phyloP scores from a whole-genome alignment of 2,888 invertebrate species.

The Metopia argyrocephala region DNA sequence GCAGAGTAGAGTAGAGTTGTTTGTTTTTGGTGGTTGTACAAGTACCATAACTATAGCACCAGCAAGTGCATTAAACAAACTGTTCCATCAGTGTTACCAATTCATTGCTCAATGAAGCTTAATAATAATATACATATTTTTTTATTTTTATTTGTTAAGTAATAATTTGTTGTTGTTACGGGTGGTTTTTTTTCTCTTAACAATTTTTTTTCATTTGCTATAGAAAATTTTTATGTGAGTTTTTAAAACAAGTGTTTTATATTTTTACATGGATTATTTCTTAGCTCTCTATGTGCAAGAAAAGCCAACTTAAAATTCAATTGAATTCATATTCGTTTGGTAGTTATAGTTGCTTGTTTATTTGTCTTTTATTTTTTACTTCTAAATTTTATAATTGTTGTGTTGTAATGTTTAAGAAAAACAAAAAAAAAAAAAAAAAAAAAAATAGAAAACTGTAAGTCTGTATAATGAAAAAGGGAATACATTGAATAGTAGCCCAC shows the following conservation, averaged over 20 bases:
- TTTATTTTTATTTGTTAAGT: neutral
- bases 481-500: too few species aligned
- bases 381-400: neutral
- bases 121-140: slow-evolving; percentile 2
- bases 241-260: slow-evolving; percentile 54
- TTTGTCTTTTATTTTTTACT: neutral
- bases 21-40: slow-evolving; percentile 45
- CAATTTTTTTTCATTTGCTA: slow-evolving; percentile 34
- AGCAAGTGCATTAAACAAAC: slow-evolving; percentile 19
- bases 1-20: slow-evolving; percentile 62
- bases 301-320: slow-evolving; percentile 42
- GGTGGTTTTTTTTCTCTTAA: neutral
- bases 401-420: neutral
- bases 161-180: neutral
- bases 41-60: slow-evolving; percentile 38
- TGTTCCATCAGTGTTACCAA: slow-evolving; percentile 55
- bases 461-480: too few species aligned
- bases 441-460: too few species aligned
- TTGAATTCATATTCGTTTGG: slow-evolving; percentile 19
- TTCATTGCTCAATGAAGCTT: slow-evolving; percentile 63
- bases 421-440: too few species aligned
- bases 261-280: slow-evolving; percentile 7
- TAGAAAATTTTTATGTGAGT: slow-evolving; percentile 25
- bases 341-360: slow-evolving; percentile 7
- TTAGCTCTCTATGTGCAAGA: slow-evolving; percentile 45